phyloP scores from a whole-genome alignment of 2,113 vertebrate genomes.

The Anseranas semipalmata region DNA sequence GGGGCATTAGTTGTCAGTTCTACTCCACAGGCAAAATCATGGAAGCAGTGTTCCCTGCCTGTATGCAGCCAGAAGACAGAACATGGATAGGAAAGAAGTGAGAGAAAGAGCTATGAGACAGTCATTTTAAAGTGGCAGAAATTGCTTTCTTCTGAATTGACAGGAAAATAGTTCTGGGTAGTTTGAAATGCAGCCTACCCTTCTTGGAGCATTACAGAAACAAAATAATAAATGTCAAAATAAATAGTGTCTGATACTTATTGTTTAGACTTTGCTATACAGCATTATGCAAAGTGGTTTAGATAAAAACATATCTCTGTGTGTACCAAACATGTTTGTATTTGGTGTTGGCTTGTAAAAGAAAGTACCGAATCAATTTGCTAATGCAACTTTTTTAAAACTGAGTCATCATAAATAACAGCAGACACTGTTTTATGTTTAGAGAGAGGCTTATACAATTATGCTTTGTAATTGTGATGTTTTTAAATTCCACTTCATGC shows the following conservation, averaged over 20 bases:
- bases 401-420: background rate
- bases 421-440: constrained; percentile 4
- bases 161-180: background rate
- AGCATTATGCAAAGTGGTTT: background rate
- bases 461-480: background rate
- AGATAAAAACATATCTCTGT: background rate
- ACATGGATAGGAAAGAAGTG: background rate
- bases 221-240: background rate
- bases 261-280: background rate
- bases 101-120: background rate
- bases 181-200: background rate
- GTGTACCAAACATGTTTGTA: background rate
- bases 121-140: background rate
- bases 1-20: background rate
- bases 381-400: background rate
- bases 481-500: constrained; percentile 45
- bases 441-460: constrained; percentile 10
- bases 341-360: background rate
- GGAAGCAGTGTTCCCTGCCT: background rate
- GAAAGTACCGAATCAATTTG: background rate
- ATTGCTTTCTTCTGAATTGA: background rate
- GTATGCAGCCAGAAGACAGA: background rate
- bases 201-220: background rate
- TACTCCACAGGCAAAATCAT: background rate
- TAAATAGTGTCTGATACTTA: background rate